Evolutionary conservation across 2,797 vertebrate genomes (phyloP).

Genomic region (Catharus ustulatus): DNA sequence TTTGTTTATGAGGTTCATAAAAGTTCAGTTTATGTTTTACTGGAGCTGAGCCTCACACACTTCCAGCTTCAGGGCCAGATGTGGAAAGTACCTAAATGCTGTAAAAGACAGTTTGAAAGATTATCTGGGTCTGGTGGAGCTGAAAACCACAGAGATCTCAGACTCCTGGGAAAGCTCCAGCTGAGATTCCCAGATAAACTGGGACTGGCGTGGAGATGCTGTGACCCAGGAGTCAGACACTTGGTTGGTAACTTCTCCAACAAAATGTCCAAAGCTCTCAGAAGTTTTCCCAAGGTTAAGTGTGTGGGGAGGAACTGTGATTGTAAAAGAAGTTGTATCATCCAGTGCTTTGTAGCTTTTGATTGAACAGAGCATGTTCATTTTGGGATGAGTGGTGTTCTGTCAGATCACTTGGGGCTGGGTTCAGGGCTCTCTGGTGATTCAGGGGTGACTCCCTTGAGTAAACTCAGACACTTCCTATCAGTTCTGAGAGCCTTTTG

Average conservation of each 20-base stretch:
- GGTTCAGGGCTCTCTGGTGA: neutral
- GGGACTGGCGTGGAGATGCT: neutral
- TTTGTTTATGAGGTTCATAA: slow-evolving; percentile 53
- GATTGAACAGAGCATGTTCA: neutral
- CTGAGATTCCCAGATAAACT: slow-evolving; percentile 56
- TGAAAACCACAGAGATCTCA: slow-evolving; percentile 31
- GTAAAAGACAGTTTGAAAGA: slow-evolving; percentile 40
- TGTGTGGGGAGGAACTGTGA: neutral
- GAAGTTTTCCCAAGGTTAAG: slow-evolving; percentile 41
- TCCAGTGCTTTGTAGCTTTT: neutral
- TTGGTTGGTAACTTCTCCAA: neutral
- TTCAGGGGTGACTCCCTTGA: neutral
- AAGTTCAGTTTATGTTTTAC: slow-evolving; percentile 64
- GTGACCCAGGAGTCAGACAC: neutral
- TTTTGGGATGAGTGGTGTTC: neutral
- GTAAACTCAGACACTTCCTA: neutral
- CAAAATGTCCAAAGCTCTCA: neutral
- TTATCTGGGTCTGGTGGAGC: neutral
- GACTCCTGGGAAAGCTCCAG: slow-evolving; percentile 39
- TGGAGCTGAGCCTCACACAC: slow-evolving; percentile 10
- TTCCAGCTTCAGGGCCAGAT: slow-evolving; percentile 50
- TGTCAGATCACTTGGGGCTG: neutral
- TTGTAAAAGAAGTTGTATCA: neutral
- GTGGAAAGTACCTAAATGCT: slow-evolving; percentile 64
- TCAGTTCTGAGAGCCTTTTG: neutral